These are phyloP conservation scores for Cantharis nigra DNA, from an alignment of 2,888 invertebrate species.

Conservation along the genomic window DNA sequence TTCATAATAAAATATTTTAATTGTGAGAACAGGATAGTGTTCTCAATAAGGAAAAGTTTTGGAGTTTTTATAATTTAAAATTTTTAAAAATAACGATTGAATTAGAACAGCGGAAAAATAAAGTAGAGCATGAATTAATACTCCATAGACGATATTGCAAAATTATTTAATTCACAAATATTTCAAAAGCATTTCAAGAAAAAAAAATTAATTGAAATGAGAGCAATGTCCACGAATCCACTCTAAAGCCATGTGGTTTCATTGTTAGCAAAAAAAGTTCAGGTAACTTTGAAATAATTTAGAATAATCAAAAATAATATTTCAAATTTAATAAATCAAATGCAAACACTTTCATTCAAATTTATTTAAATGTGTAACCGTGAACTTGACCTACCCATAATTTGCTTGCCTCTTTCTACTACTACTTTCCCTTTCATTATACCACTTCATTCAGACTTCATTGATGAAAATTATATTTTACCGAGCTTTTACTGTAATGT, in stretches of 20 bases:
- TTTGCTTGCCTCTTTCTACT: neutral
- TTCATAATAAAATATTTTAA: no score
- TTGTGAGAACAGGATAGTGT: neutral
- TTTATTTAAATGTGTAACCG: neutral
- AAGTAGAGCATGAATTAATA: no score
- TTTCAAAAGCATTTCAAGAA: no score
- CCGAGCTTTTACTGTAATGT: neutral
- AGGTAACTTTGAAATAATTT: neutral
- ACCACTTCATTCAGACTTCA: neutral
- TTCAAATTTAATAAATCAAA: neutral
- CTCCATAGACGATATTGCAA: no score
- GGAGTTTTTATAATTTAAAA: no score
- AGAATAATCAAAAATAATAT: neutral
- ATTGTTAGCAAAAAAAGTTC: neutral
- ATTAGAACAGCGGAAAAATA: no score
- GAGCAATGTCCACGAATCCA: no score
- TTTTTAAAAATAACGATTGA: no score
- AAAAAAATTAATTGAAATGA: no score
- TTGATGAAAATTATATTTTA: constrained; percentile 1
- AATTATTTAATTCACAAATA: no score
- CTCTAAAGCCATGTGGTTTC: neutral
- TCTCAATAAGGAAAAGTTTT: no score
- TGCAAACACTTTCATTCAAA: neutral
- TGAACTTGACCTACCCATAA: constrained; percentile 1
- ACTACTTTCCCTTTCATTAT: neutral